Evolutionary conservation across 1,140 invertebrate genomes (phyloP), one percentile per base, ranked within the genome.

Genomic region (Ips nitidus): DNA sequence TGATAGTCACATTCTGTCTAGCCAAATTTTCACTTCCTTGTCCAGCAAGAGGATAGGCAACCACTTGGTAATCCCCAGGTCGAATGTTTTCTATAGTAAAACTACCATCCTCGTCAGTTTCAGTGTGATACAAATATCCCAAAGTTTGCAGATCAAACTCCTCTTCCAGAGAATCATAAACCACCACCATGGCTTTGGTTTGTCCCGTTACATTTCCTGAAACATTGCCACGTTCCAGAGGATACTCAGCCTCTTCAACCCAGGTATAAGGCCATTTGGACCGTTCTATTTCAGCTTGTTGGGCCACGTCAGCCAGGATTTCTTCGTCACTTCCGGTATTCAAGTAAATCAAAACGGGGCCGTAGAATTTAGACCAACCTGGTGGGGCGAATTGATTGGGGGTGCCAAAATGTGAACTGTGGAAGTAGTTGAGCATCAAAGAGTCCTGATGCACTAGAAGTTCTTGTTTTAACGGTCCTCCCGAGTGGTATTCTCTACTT

Each of bases 301-400:
- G 43, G n/a, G 66, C 56, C 2, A 40, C 56, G 42, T 68, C 66
- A 7, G 7, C 41, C 52, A 58, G 22, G n/a, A 68, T n/a, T 8
- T 68, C 45, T 4, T 52, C 66, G 1, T 68, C 66, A 36, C 56
- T 7, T 36, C 66, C 66, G n/a, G 47, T 68, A 60, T 68, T 68
- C 4, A 68, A 57, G 36, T 60, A 68, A 38, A 60, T 60, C 5
- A 60, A 41, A 5, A 6, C 22, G 1, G 66, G 66, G 6, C 56
- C 66, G 53, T 60, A 68, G 7, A 68, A 68, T 36, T 68, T 68
- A 36, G 66, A 68, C 66, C 66, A 68, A 36, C 58, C 66, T 42
- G 66, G 39, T 41, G 66, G 47, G 6, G 57, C 36, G 3, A 52
- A 8, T 3, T 60, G 57, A 36, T 40, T 22, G 41, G 66, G 57